Conservation (phyloP, 2,888 invertebrate species). For the Brachyopa scutellaris region DNA sequence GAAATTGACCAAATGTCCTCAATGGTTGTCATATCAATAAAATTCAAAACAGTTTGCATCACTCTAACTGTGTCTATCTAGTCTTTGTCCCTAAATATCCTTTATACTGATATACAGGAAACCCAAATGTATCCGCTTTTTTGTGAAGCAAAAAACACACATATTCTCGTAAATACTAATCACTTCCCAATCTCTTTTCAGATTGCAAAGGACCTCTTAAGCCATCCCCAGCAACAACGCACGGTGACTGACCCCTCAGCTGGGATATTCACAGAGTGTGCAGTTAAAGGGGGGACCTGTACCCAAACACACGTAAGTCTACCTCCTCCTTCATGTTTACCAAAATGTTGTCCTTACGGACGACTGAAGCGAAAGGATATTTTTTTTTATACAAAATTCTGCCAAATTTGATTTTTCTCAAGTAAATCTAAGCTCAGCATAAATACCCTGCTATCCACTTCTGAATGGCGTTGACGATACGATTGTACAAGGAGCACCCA, state of each 20-base stretch:
- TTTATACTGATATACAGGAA: no score
- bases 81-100: slow-evolving; percentile 21
- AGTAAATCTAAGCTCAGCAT: slow-evolving; percentile 71
- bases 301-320: slow-evolving; percentile 40
- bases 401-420: slow-evolving; percentile 68
- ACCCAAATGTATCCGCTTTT: no score
- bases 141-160: no score
- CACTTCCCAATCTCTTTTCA: slow-evolving; percentile 69
- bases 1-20: slow-evolving; percentile 63
- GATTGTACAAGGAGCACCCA: no score
- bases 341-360: slow-evolving; percentile 52
- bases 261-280: slow-evolving; percentile 11
- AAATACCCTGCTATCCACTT: slow-evolving; percentile 51
- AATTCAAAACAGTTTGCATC: slow-evolving; percentile 61
- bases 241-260: not conserved
- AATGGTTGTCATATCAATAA: slow-evolving; percentile 62
- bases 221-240: not conserved
- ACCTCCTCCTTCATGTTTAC: slow-evolving; percentile 6
- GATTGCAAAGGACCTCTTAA: slow-evolving; percentile 57
- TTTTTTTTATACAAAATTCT: slow-evolving; percentile 65
- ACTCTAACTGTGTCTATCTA: slow-evolving; percentile 8
- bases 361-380: slow-evolving; percentile 30
- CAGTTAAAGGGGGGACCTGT: slow-evolving; percentile 36
- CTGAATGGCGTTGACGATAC: no score
- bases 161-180: slow-evolving; percentile 71